Evolutionary conservation across 2,888 invertebrate species (phyloP).

Genomic region (Nematopogon swammerdamellus): DNA sequence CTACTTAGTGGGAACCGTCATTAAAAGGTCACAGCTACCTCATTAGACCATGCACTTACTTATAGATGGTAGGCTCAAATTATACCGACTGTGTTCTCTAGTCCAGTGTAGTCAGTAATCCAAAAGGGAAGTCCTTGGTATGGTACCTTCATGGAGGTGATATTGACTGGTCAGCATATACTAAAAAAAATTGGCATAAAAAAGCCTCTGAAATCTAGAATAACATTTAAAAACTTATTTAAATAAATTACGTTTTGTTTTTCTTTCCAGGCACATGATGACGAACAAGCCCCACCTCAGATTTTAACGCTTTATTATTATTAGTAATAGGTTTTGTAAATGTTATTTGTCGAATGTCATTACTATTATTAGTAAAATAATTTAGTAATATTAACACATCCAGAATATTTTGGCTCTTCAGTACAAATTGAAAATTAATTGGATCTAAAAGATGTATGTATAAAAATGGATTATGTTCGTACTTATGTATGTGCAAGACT

Average conservation of each 20-base stretch:
- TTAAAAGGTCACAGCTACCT: too few relatives aligned
- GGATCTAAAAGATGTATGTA: not conserved
- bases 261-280: conserved; percentile 74
- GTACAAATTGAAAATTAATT: not conserved
- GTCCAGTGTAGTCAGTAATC: too few relatives aligned
- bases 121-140: too few relatives aligned
- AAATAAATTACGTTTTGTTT: conserved; percentile 13
- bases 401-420: not conserved
- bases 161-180: not conserved
- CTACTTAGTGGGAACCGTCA: too few relatives aligned
- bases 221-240: not conserved
- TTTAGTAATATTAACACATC: not conserved
- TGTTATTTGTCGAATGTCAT: not conserved
- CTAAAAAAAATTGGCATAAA: not conserved
- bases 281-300: conserved; percentile 86
- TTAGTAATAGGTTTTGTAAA: not conserved
- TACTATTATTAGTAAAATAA: not conserved
- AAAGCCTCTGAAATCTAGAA: too few relatives aligned
- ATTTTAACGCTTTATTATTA: conserved; percentile 50
- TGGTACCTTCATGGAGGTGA: too few relatives aligned
- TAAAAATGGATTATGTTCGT: not conserved
- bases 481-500: not conserved
- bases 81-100: too few relatives aligned
- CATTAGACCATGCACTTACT: too few relatives aligned
- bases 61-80: too few relatives aligned